Evolutionary conservation across 2,797 vertebrate species (phyloP).

Genomic region (Crocidura indochinensis): DNA sequence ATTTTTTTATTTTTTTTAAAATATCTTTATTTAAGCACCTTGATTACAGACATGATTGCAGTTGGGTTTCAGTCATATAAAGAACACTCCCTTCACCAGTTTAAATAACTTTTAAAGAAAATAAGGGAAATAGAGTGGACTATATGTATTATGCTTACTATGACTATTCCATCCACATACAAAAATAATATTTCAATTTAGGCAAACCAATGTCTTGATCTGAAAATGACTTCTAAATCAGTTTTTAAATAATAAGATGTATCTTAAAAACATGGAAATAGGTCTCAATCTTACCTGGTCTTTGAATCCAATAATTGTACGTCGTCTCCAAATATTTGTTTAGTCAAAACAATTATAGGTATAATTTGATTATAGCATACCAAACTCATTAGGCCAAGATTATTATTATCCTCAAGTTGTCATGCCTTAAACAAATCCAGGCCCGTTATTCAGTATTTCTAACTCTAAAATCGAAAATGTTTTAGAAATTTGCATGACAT

Average conservation of each 20-base stretch:
- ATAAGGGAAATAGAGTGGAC: conserved; percentile 13
- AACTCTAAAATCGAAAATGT: conserved; percentile 31
- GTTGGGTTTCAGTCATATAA: no score
- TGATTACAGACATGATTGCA: no score
- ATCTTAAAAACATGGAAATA: conserved; percentile 19
- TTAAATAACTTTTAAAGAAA: conserved; percentile 72
- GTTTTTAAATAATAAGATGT: conserved; percentile 42
- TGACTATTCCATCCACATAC: conserved; percentile 23
- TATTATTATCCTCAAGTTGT: background rate
- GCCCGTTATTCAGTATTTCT: background rate
- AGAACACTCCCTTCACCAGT: background rate
- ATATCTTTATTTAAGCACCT: no score
- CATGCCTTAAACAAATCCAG: background rate
- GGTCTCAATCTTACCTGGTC: conserved; percentile 2
- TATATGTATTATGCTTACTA: background rate
- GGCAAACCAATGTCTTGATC: background rate
- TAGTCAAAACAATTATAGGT: no score
- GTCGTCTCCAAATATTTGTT: background rate
- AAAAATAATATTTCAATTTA: conserved; percentile 60
- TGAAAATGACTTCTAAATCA: conserved; percentile 32
- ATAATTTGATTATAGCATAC: no score
- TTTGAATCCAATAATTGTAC: conserved; percentile 26
- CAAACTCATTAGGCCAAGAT: background rate
- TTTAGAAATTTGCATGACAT: conserved; percentile 27
- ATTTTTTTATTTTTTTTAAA: background rate